A percentile compares a stretch with the other conserved stretches of the same genome.
Evolutionary conservation across 2,888 invertebrate genomes (phyloP).

Genomic region (Tipula vernalis): DNA sequence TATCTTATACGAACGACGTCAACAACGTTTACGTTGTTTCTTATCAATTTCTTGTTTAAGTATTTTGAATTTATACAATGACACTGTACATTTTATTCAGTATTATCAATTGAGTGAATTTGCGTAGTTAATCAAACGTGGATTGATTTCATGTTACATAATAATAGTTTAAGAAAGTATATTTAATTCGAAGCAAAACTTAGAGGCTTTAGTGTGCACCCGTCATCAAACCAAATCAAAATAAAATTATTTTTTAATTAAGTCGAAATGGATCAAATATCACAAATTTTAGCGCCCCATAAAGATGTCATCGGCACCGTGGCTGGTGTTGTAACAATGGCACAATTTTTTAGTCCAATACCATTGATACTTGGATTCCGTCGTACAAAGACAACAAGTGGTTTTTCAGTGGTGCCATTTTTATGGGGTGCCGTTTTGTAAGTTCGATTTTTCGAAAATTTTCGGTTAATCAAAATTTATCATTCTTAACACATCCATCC

Average conservation of each 20-base stretch:
- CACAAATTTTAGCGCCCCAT: conserved; percentile 46
- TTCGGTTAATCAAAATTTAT: conserved; percentile 22
- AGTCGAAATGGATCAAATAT: conserved; percentile 39
- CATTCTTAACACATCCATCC: conserved; percentile 8
- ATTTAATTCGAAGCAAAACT: no score
- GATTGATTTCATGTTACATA: not conserved
- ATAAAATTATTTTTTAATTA: not conserved
- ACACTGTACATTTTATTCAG: not conserved
- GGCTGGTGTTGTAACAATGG: conserved; percentile 64
- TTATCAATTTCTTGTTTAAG: not conserved
- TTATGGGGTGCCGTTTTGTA: conserved; percentile 65
- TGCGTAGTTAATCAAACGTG: not conserved
- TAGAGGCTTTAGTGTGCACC: no score
- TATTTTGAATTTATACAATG: not conserved
- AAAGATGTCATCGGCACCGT: conserved; percentile 52
- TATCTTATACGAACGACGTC: not conserved
- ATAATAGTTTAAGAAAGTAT: not conserved
- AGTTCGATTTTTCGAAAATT: conserved; percentile 32
- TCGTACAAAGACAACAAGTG: conserved; percentile 50
- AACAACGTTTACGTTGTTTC: not conserved
- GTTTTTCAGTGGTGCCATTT: conserved; percentile 56
- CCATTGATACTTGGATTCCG: conserved; percentile 63
- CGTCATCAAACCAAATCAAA: not conserved
- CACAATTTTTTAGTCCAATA: conserved; percentile 70
- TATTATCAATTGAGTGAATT: not conserved